phyloP scores from a whole-genome alignment of 2,797 vertebrate species.

The Thamnophis elegans region DNA sequence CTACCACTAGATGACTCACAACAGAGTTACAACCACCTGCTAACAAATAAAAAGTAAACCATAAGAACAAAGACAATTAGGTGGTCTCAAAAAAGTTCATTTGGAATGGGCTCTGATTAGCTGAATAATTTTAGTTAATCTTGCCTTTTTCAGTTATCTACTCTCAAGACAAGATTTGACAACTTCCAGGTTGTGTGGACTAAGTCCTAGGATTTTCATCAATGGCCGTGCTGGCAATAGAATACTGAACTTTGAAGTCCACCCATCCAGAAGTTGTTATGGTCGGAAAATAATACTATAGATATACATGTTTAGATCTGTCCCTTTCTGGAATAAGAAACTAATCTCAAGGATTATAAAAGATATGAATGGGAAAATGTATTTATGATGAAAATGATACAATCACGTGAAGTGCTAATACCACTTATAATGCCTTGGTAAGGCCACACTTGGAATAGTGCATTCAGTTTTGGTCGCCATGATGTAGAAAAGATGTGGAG shows the following conservation, averaged over 20 bases:
- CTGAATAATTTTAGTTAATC: not conserved
- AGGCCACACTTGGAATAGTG: too few relatives aligned
- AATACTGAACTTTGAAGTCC: not conserved
- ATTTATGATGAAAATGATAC: not conserved
- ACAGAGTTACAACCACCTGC: not conserved
- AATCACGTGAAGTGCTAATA: too few relatives aligned
- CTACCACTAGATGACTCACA: not conserved
- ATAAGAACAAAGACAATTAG: not conserved
- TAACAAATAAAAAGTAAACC: not conserved
- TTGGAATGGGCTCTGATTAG: not conserved
- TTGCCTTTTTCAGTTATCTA: not conserved
- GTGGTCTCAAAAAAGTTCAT: not conserved
- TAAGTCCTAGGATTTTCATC: not conserved
- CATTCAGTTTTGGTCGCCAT: too few relatives aligned
- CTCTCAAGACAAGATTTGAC: not conserved
- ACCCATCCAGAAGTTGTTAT: not conserved
- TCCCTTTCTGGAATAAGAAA: not conserved
- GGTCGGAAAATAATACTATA: not conserved
- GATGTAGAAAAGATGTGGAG: too few relatives aligned
- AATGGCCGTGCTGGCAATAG: not conserved
- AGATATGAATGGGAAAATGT: not conserved
- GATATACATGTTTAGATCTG: not conserved
- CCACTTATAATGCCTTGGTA: too few relatives aligned
- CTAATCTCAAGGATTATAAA: not conserved
- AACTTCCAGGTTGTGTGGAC: not conserved